These are phyloP conservation scores for Grammomys surdaster DNA, from an alignment of 2,113 vertebrate species.

Conservation along the genomic window DNA sequence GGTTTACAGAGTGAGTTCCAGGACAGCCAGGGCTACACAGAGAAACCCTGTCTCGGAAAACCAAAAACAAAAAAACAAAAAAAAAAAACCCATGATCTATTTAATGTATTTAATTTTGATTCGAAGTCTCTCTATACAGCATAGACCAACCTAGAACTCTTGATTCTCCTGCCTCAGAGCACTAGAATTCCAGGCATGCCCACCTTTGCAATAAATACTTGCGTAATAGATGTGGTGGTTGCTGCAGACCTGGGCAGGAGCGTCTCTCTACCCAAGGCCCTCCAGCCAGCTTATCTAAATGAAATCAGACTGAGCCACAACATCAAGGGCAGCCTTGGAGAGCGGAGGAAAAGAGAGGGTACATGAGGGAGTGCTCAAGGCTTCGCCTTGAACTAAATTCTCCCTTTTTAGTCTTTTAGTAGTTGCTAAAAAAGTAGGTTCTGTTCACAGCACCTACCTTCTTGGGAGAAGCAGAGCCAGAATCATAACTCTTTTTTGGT, in stretches of 20 bases:
- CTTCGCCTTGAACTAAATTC: conserved; percentile 64
- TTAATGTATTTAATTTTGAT: neutral
- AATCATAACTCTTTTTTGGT: neutral
- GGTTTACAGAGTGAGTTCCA: too few species aligned
- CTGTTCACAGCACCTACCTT: neutral
- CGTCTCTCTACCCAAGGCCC: neutral
- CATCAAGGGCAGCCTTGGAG: conserved; percentile 40
- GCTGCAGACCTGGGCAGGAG: neutral
- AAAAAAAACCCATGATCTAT: neutral
- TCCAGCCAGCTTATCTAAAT: conserved; percentile 52
- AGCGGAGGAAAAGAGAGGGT: neutral
- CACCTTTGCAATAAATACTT: conserved; percentile 21
- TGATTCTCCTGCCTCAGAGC: neutral
- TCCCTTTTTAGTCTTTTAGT: conserved; percentile 3
- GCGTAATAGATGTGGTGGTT: conserved; percentile 19
- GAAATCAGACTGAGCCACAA: conserved; percentile 61
- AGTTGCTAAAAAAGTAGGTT: conserved; percentile 20
- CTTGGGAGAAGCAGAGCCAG: conserved; percentile 18
- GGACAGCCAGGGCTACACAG: too few species aligned
- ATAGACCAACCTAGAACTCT: neutral
- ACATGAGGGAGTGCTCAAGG: conserved; percentile 31
- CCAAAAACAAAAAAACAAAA: too few species aligned
- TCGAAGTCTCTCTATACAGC: neutral
- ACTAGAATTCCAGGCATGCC: neutral
- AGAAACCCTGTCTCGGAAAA: too few species aligned